Conservation (phyloP, 30 jellyfish, hydroid and myxozoan genomes). For the Turritopsis rubra region DNA sequence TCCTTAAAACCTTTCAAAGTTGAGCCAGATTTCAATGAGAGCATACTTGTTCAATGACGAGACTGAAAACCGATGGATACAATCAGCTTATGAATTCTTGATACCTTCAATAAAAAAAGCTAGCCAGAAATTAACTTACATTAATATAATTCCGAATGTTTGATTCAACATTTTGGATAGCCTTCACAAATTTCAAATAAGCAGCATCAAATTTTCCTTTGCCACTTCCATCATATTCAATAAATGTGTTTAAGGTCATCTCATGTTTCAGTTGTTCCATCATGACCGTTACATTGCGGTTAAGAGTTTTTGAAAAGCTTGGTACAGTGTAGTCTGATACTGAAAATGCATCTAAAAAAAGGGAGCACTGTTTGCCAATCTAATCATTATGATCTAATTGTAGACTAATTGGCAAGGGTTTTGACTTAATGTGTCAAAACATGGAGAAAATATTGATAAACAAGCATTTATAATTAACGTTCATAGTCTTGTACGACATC, state of each 20-base stretch:
- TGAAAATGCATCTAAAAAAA: not conserved
- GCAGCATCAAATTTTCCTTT: constrained; percentile 38
- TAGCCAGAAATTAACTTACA: constrained; percentile 29
- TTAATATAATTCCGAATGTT: constrained; percentile 34
- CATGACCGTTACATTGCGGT: not conserved
- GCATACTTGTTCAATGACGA: no score
- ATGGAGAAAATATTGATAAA: no score
- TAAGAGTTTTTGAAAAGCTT: not conserved
- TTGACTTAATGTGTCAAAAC: no score
- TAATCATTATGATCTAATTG: no score
- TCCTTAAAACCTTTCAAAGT: no score
- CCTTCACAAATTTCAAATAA: constrained; percentile 33
- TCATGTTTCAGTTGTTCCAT: not conserved
- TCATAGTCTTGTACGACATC: no score
- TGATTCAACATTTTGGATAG: constrained; percentile 26
- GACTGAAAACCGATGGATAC: no score
- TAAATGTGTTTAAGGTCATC: not conserved
- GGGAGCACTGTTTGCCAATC: not conserved
- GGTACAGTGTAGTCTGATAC: not conserved
- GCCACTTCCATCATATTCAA: constrained; percentile 18
- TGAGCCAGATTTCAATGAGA: no score
- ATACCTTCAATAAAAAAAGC: no score
- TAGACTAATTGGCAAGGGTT: no score
- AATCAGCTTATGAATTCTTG: no score
- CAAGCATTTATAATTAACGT: no score